Base-by-base conservation (phyloP, 2,888 invertebrate genomes). In the Ferrisia virgata region DNA sequence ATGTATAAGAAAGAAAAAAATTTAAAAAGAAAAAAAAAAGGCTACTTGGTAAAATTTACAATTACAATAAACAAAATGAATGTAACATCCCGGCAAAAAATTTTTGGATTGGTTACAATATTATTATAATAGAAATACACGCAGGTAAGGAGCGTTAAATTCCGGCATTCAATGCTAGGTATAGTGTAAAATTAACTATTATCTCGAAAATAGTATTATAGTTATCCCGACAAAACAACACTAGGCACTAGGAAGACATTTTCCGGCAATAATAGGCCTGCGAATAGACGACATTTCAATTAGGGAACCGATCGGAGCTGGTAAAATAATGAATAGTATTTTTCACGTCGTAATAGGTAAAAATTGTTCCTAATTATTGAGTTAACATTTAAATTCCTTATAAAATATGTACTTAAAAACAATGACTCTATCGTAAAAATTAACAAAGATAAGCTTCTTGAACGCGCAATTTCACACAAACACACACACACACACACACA, bases 361-460 rank as follows among this genome's bases (percentile, higher is more conserved):
- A 76, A 76, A 76, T 76, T 76, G 72, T 76, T 76, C 72, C 72
- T 76, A 76, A 36, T 76, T 69, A 69, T 33, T 76, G 72, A 76
- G 72, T 76, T 76, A 36, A 33, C 33, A 36, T 69, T 76, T 53
- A 53, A 76, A 76, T 28, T n/a, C 11, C 72, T 76, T 76, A 76
- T n/a, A 36, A 76, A 76, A 64, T 53, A 47, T 3, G 28, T 72
- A 76, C 72, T 76, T 76, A 76, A 76, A 64, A 33, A 76, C 36
- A 76, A 76, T 76, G 72, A 76, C 72, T 76, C 72, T 76, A 76
- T 76, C 36, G 36, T 76, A 76, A 76, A 76, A 76, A 33, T 76
- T 76, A 36, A 33, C 72, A 31, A 76, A 76, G 28, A 76, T 76
- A 76, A 76, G 72, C 36, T 76, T 76, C 36, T 76, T 36, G 13